Evolutionary conservation across 2,797 vertebrate genomes (phyloP), one percentile per base, ranked within the genome.

Genomic region (Tolypeutes matacus): DNA sequence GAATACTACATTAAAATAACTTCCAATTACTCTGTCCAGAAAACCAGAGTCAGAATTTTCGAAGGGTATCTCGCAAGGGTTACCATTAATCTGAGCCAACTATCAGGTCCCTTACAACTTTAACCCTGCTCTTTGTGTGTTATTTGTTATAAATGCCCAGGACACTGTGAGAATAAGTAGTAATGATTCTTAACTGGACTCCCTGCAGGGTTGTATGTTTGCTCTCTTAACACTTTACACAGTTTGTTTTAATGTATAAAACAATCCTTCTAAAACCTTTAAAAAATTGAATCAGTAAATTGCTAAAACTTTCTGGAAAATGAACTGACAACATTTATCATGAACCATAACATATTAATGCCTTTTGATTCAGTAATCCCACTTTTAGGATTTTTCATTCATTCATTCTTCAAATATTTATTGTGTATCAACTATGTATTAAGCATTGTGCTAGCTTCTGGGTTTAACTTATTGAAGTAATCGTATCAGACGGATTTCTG

Each of bases 1-100:
- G 17, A 95, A 49, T 85, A 76, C 6, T 34, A 76, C 10, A 51
- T 81, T 75, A 75, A 96, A 64, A 85, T 39, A 46, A 89, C n/a
- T 76, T 56, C 15, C 87, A 65, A 76, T 89, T 69, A 36, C 0
- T 7, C 31, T 84, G 6, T 62, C 49, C 42, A 69, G 23, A 82
- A 89, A 94, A 62, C 31, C 23, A 53, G 21, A 27, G 34, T 21
- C 34, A 67, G 49, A 84, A 78, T 56, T 70, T 87, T 81, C 18
- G 5, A 67, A 89, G 31, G 46, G 23, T 56, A 36, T 62, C 67
- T 51, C 31, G 25, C n/a, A 85, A 92, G 20, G 14, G 3, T 81
- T 76, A 65, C 34, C 23, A 53, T 29, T 65, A 69, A 64, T 42
- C 2, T 77, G 31, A 75, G 34, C 9, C 69, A 86, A 72, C 36